Percentiles rank a stretch among this genome's conserved stretches.
These are phyloP conservation scores for Enteromius afrohamiltoni DNA, from an alignment of 2,797 vertebrate genomes.

Conservation along the genomic window DNA sequence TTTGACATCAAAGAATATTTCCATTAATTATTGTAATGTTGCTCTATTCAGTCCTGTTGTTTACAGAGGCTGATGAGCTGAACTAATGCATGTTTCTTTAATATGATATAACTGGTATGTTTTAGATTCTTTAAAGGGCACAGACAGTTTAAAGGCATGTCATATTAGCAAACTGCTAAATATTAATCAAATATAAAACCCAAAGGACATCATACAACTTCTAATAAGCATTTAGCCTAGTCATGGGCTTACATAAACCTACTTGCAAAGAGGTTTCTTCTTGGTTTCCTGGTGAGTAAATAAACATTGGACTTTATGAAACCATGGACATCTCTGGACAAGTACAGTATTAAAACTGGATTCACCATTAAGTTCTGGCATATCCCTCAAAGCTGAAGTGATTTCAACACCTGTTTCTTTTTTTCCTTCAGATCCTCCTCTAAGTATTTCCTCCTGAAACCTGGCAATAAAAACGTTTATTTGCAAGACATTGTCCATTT, in stretches of 20 bases:
- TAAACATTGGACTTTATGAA: background rate
- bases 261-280: background rate
- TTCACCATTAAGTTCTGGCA: background rate
- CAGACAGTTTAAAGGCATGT: constrained; percentile 43
- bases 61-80: constrained; percentile 32
- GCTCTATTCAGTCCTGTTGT: constrained; percentile 20
- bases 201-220: background rate
- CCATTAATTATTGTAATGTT: constrained; percentile 29
- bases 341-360: constrained; percentile 3
- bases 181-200: constrained; percentile 27
- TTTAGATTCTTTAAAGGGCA: constrained; percentile 39
- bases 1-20: constrained; percentile 44
- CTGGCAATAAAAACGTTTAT: constrained; percentile 51
- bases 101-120: constrained; percentile 46
- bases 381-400: background rate
- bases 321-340: background rate
- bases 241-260: background rate
- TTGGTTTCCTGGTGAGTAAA: background rate
- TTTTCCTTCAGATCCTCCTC: background rate
- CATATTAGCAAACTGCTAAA: constrained; percentile 27
- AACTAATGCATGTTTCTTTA: constrained; percentile 20
- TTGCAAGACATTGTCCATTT: constrained; percentile 57
- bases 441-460: constrained; percentile 34
- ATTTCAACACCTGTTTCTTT: constrained; percentile 35
- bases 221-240: background rate